Evolutionary conservation across 2,113 vertebrate species (phyloP), one percentile per base, ranked within the genome.

Genomic region (Salminus brasiliensis): DNA sequence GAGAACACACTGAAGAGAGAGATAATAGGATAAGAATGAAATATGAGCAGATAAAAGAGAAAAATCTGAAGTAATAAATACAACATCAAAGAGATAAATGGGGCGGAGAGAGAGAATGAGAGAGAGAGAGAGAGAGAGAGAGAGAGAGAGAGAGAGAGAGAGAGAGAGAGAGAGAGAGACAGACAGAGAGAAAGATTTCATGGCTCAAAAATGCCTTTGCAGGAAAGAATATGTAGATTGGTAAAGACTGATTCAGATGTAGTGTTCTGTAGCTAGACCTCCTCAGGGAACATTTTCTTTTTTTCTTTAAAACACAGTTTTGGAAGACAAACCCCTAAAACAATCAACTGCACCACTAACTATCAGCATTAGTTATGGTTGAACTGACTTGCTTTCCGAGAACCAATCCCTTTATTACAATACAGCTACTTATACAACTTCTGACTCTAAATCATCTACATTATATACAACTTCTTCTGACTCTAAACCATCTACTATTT

Each of bases 11-110:
- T 81, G 63, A 66, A 45, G 18, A 5, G 59, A 45, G 45, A 81
- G 70, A 81, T 80, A 81, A 84, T 70, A 63, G 67, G 65, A 81
- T 78, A 78, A 75, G 67, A 81, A 78, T 81, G 70, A 79, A 84
- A 78, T 74, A 81, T 69, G 63, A 60, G 63, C 65, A 80, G 72
- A 80, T 74, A 74, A 74, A 69, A 69, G 30, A 75, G 39, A 63
- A 70, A 75, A 77, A 74, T 52, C 63, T 74, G 27, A 74, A 70
- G 75, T 66, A 71, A 78, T 70, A 78, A 84, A 81, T 73, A 75
- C 47, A 78, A 79, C 49, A 81, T 78, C 71, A 78, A 78, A 73
- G 30, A 80, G 71, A 81, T 66, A 81, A 74, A 74, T 59, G 79
- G 32, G 82, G 53, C 74, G 74, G 45, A 41, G 39, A 34, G 57